These are phyloP conservation scores for Rhipidura dahli DNA, from an alignment of 2,113 vertebrate species.

Conservation along the genomic window DNA sequence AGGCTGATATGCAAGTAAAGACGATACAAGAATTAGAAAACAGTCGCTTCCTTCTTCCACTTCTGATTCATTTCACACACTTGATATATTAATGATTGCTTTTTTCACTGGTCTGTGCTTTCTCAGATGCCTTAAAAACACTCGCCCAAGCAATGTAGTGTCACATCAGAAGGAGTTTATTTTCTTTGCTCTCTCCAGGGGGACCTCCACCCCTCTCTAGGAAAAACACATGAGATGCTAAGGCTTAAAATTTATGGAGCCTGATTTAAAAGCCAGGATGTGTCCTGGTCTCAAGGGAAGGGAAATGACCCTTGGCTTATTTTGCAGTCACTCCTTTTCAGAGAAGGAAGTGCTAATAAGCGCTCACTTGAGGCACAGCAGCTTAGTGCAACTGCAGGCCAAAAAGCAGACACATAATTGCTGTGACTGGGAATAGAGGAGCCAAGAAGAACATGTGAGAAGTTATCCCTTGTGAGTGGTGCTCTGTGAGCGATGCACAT, in stretches of 20 bases:
- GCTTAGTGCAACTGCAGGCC: background rate
- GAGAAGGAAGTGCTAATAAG: constrained; percentile 52
- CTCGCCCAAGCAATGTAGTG: background rate
- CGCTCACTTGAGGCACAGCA: background rate
- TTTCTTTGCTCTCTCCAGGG: background rate
- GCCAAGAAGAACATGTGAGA: constrained; percentile 1
- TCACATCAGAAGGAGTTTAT: background rate
- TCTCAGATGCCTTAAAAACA: background rate
- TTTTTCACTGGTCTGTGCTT: background rate
- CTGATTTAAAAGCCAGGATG: constrained; percentile 30
- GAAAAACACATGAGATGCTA: background rate
- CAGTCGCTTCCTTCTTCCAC: background rate
- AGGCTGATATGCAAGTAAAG: background rate
- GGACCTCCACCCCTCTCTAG: background rate
- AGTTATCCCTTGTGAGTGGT: background rate
- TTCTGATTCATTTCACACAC: background rate
- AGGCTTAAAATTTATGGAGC: constrained; percentile 23
- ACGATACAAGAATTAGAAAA: constrained; percentile 6
- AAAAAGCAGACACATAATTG: constrained; percentile 8
- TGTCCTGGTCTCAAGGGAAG: constrained; percentile 31
- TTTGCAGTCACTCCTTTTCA: constrained; percentile 48
- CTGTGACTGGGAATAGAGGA: background rate
- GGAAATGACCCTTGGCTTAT: constrained; percentile 59
- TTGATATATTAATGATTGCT: background rate
- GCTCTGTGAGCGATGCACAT: background rate